Evolutionary conservation across 2,113 vertebrate genomes (phyloP), one percentile per base, ranked within the genome.

Genomic region (Dicrurus megarhynchus): DNA sequence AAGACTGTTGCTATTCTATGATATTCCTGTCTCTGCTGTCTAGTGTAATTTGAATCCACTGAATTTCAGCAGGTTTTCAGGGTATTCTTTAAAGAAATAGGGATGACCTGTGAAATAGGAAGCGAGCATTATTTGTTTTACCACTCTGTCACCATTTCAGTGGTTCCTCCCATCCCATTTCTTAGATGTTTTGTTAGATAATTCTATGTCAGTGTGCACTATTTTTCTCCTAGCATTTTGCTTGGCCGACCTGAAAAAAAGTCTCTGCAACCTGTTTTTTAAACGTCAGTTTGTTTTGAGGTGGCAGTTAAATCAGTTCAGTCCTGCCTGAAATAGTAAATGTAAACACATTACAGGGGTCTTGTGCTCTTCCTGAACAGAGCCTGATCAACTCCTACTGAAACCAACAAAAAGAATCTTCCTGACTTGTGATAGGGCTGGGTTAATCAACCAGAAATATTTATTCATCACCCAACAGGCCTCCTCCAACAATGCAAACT

Each of bases 251-350:
- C 75, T 67, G 67, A 84, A 91, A 82, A 89, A 71, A 83, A 80
- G 9, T 59, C 57, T 73, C 73, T 94, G 91, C 86, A 92, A 59
- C 75, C 37, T 84, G 33, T 39, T 90, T 89, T 96, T 81, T 52
- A 96, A 90, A 89, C 89, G 91, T 68, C 91, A 92, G 65, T 37
- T 92, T 90, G 89, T 78, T 89, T 84, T 81, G 95, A 78, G 64
- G 17, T 92, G 49, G 68, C 30, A 86, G 53, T 95, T 81, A 88
- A 95, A 90, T 88, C 55, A 28, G 68, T 53, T 83, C 79, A 63
- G 64, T 84, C 80, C 71, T 93, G 67, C 88, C 46, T 1, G 2
- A 95, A 96, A 97, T 91, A 92, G 90, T 78, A 93, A 75, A 84
- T 59, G 47, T 86, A 93, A 89, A 78, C 65, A 89, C 16, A 22